Evolutionary conservation across 2,113 vertebrate genomes (phyloP), one percentile per base, ranked within the genome.

Genomic region (Oophaga pumilio): DNA sequence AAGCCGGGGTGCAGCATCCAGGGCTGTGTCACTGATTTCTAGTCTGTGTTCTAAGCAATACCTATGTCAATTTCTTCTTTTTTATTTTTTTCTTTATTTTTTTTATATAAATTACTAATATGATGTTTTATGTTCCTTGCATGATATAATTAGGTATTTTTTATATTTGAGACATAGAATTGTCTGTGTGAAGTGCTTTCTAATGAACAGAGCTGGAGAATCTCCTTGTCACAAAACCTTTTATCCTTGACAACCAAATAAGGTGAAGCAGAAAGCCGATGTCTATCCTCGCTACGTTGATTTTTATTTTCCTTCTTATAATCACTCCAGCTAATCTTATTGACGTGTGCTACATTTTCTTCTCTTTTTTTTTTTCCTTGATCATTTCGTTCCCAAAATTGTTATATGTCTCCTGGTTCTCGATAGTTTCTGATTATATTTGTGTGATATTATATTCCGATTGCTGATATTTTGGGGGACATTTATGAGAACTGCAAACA

Each of bases 11-110:
- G 80, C 81, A 83, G 43, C 62, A 10, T 68, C 81, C 28, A 52
- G 64, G 81, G 12, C 5, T 43, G 18, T 13, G 64, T 24, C 81
- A 53, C 43, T 11, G 81, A 69, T 83, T 59, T 73, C 68, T 74
- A 57, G 68, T 71, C 50, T 84, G 22, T 83, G 62, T 69, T 88
- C 87, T 77, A 84, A 88, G 87, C 87, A 88, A 88, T 88, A 88
- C 73, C 81, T 76, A 59, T 68, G 76, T 83, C 71, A 77, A 8
- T 68, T 80, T 68, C 24, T 20, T 50, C 9, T 82, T 62, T 84
- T 76, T 82, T 43, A 43, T 43, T 43, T 68, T 80, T 68, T 12
- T 20, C 49, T 6, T 82, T 62, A 77, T 88, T 76, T 82, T 68
- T 68, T 82, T 24, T 60, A 52, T 60, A 87, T 71, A 71, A 66